These are phyloP conservation scores for Cheilosia vernalis DNA, from an alignment of 2,888 invertebrate genomes.

Conservation along the genomic window DNA sequence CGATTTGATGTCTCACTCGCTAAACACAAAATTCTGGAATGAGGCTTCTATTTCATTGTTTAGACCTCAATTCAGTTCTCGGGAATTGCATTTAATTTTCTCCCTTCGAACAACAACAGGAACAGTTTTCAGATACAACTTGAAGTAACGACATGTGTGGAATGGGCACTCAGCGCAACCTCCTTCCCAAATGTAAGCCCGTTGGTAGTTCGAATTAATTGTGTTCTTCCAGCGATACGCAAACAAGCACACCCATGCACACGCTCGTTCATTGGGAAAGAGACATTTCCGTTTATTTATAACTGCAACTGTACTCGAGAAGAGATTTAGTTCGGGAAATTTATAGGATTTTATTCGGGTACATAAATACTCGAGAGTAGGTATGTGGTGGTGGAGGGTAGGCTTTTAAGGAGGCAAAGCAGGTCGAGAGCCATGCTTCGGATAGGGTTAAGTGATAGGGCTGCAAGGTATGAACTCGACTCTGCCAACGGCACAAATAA, in stretches of 20 bases:
- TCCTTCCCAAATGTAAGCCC: conserved; percentile 13
- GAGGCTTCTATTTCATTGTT: conserved; percentile 19
- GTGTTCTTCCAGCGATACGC: conserved; percentile 39
- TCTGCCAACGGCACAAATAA: conserved; percentile 50
- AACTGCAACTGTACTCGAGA: conserved; percentile 42
- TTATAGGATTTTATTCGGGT: conserved; percentile 47
- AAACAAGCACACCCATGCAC: not conserved
- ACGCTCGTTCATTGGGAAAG: conserved; percentile 13
- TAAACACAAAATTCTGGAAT: conserved; percentile 21
- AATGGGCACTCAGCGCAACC: conserved; percentile 22
- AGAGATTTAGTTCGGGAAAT: conserved; percentile 63
- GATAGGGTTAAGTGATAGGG: conserved; percentile 28
- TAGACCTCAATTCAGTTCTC: conserved; percentile 23
- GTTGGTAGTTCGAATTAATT: conserved; percentile 64
- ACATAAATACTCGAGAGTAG: conserved; percentile 41
- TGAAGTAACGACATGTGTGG: conserved; percentile 31
- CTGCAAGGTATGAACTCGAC: conserved; percentile 14
- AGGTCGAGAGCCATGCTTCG: conserved; percentile 22
- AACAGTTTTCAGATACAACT: conserved; percentile 20
- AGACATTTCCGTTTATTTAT: conserved; percentile 61
- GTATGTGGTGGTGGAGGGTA: not conserved
- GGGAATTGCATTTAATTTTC: conserved; percentile 43
- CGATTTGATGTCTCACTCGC: conserved; percentile 51
- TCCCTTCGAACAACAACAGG: not conserved
- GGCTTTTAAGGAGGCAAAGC: conserved; percentile 5